These are phyloP conservation scores for Rhamnusium bicolor DNA, from an alignment of 2,888 invertebrate genomes.

Conservation along the genomic window DNA sequence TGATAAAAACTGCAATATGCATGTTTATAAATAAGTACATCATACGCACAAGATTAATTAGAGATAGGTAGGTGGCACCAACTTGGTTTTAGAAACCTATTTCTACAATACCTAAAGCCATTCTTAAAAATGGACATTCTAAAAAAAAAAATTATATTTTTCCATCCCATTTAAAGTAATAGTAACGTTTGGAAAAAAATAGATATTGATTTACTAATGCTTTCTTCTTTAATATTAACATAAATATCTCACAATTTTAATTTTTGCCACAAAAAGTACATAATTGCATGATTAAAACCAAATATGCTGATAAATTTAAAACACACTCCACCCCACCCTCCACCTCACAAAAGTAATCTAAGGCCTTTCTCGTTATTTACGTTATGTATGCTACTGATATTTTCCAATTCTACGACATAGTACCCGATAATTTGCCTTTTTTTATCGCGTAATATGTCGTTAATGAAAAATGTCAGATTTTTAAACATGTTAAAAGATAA, in stretches of 20 bases:
- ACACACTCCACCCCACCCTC: constrained; percentile 53
- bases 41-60: too few species aligned
- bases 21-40: too few species aligned
- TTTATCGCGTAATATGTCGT: constrained; percentile 44
- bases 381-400: constrained; percentile 61
- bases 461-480: constrained; percentile 20
- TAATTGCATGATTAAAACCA: constrained; percentile 16
- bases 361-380: constrained; percentile 65
- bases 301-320: neutral
- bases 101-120: too few species aligned
- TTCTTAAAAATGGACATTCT: too few species aligned
- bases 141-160: too few species aligned
- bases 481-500: neutral
- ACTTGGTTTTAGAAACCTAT: too few species aligned
- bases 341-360: constrained; percentile 64
- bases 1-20: neutral
- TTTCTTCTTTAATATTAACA: neutral
- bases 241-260: neutral
- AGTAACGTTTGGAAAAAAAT: neutral
- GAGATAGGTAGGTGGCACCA: too few species aligned
- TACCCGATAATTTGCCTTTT: constrained; percentile 20
- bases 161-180: too few species aligned
- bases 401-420: constrained; percentile 31
- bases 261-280: neutral
- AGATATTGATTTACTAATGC: neutral